Base-by-base conservation (phyloP, 2,888 invertebrate genomes). In the Drosophila villosipedis region DNA sequence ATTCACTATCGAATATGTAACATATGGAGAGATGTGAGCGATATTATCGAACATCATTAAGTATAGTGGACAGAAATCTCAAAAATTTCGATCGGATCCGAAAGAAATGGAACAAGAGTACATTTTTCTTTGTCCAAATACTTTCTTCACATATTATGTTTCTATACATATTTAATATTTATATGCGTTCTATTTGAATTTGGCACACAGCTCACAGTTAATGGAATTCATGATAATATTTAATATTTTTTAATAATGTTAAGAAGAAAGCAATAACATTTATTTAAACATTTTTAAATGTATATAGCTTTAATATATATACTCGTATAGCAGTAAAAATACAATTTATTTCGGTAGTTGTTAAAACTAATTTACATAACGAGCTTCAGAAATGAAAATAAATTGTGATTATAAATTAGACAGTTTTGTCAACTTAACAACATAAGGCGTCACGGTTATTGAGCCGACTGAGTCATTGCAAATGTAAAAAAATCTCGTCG, bases 1-100 rank as follows among this genome's bases (percentile, higher is more conserved):
- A 89, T 89, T 91, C 91, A 89, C 90, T 90, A 89, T 89, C 81
- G 81, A 77, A 39, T 39, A 39, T 9, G 9, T 2, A 39, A 9
- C 2, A 19, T 39, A 39, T 9, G 39, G 39, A 39, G 1, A 7
- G 19, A 3, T 0, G 19, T 39, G 19, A 39, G 19, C 19, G 19
- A 39, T 19, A 19, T 39, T 41, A 10, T 19, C 4, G 10, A 10
- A 41, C 4, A 41, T 41, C n/a, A 41, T 41, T 10, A 4, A n/a
- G 41, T n/a, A 0, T 41, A 39, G 19, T 19, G 19, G 19, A 4
- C 10, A n/a, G 37, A 37, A 37, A 37, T 37, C 1, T 19, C 19
- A 19, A 19, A 37, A 19, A 3, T 19, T 19, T 37, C 7, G 37
- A 3, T 39, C 0, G 3, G n/a, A n/a, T 41, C 5, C n/a, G 19